Evolutionary conservation across 2,113 vertebrate genomes (phyloP), one percentile per base, ranked within the genome.

Genomic region (Onychorhynchus coronatus): DNA sequence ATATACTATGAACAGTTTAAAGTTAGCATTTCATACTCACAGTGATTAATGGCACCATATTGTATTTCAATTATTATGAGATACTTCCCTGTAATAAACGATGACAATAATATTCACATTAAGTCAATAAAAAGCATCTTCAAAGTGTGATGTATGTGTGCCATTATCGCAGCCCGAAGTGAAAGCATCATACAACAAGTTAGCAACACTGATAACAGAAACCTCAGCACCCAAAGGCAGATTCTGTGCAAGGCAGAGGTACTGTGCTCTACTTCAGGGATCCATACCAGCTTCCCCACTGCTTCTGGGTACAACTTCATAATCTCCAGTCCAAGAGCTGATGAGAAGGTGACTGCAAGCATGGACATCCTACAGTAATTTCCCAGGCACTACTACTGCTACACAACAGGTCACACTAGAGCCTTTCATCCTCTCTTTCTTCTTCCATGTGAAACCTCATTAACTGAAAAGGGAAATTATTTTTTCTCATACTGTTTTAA

Each of bases 81-180:
- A 98, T 97, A 97, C 93, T 97, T 97, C 94, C 65, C 86, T 6
- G 0, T 97, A 98, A 98, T 98, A 98, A 98, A 98, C 27, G 85
- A 96, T 96, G 95, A 97, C 97, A 98, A 98, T 98, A 98, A 98
- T 98, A 98, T 96, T 97, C 98, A 97, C 97, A 98, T 98, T 98
- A 98, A 98, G 97, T 97, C 97, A 97, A 98, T 98, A 98, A 98
- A 97, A 97, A 95, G 96, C 97, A 98, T 97, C 94, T 97, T 96
- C 75, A 72, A 97, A 95, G 94, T 96, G 97, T 98, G 98, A 98
- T 97, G 95, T 97, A 96, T 96, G 97, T 95, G 85, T 85, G 86
- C 88, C 95, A 96, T 98, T 98, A 97, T 95, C 95, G 90, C 85
- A 88, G 93, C 91, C 61, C 92, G 88, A 55, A 71, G 91, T 94